Evolutionary conservation across 2,113 vertebrate genomes (phyloP).

Genomic region (Poeciliopsis turrubarensis): DNA sequence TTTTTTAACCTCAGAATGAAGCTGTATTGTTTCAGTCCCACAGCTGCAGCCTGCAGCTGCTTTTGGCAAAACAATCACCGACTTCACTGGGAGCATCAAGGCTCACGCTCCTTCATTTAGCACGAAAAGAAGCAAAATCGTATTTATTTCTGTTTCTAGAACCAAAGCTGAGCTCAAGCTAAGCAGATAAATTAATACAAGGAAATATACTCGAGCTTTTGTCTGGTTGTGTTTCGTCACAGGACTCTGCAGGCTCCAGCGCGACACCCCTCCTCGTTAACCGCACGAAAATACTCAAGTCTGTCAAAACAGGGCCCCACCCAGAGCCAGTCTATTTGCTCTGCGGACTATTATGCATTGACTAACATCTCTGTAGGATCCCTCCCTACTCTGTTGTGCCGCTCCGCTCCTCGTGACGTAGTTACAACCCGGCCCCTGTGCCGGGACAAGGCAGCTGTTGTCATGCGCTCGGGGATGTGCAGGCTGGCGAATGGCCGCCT

Average conservation of each 20-base stretch:
- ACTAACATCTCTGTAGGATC: constrained; percentile 59
- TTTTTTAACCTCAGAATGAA: neutral
- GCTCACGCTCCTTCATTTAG: neutral
- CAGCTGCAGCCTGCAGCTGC: constrained; percentile 9
- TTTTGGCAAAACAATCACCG: neutral
- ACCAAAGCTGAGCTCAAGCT: neutral
- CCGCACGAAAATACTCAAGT: constrained; percentile 45
- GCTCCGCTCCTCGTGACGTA: constrained; percentile 54
- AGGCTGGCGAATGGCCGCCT: constrained; percentile 63
- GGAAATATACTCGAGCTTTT: neutral
- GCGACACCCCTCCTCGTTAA: constrained; percentile 38
- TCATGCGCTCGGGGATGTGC: constrained; percentile 67
- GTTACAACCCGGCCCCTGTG: constrained; percentile 61
- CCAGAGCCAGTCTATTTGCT: constrained; percentile 69
- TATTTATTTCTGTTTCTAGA: neutral
- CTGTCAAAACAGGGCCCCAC: constrained; percentile 66
- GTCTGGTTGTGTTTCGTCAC: constrained; percentile 23
- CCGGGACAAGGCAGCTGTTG: constrained; percentile 76
- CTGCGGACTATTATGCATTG: constrained; percentile 70
- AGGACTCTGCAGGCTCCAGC: constrained; percentile 4
- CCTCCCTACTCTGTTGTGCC: constrained; percentile 44
- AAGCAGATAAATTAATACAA: neutral
- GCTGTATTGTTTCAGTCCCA: constrained; percentile 9
- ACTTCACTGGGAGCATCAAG: neutral
- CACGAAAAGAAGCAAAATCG: neutral